phyloP scores from a whole-genome alignment of 2,888 invertebrate genomes.

The Deilephila elpenor region DNA sequence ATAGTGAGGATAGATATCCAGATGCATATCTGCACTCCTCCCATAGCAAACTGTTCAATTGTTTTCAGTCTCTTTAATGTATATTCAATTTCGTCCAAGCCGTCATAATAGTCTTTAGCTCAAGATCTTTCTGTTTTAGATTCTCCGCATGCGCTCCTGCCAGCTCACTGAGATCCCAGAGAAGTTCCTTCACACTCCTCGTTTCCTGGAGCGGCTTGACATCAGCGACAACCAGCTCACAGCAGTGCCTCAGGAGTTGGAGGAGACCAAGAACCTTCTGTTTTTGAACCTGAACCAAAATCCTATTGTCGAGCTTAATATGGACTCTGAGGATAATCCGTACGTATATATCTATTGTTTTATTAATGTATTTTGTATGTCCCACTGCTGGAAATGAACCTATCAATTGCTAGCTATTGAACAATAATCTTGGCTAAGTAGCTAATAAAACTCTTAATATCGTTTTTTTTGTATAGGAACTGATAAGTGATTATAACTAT shows the following conservation, averaged over 20 bases:
- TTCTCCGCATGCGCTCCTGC: constrained; percentile 88
- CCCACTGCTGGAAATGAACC: too few relatives aligned
- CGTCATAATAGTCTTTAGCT: background rate
- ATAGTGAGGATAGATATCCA: too few relatives aligned
- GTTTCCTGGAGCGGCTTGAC: constrained; percentile 86
- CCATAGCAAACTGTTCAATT: too few relatives aligned
- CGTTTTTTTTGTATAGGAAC: too few relatives aligned
- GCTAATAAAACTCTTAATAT: too few relatives aligned
- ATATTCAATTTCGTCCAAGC: too few relatives aligned
- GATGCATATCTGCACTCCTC: too few relatives aligned
- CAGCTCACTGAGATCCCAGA: constrained; percentile 86
- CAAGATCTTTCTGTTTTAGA: constrained; percentile 62
- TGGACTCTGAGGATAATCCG: constrained; percentile 64
- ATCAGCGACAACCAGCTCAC: constrained; percentile 87
- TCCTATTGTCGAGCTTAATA: constrained; percentile 85
- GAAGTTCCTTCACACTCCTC: constrained; percentile 87
- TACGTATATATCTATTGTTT: constrained; percentile 49
- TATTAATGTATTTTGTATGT: too few relatives aligned
- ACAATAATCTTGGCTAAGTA: too few relatives aligned
- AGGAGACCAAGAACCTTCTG: constrained; percentile 84
- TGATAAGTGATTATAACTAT: too few relatives aligned
- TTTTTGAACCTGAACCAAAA: constrained; percentile 88
- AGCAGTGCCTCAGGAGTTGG: constrained; percentile 85
- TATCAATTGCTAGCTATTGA: too few relatives aligned
- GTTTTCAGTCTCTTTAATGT: too few relatives aligned